A percentile compares a stretch with the other conserved stretches of the same genome.
Evolutionary conservation across 2,797 vertebrate genomes (phyloP).

Genomic region (Microcaecilia unicolor): DNA sequence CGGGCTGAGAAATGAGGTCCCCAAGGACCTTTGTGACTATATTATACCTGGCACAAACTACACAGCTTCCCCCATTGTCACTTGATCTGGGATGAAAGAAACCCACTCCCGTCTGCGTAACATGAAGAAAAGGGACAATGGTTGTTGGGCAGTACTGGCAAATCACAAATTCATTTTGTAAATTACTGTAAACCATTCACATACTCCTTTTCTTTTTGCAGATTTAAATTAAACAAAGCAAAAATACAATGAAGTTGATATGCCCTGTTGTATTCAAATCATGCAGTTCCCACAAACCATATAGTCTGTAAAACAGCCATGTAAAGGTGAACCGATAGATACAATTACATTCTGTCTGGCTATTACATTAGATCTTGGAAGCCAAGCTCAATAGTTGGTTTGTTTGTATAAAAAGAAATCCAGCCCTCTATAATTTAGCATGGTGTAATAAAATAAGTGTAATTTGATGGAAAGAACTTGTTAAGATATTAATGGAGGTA

Average conservation of each 20-base stretch:
- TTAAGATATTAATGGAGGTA: slow-evolving; percentile 21
- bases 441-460: slow-evolving; percentile 31
- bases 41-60: slow-evolving; percentile 25
- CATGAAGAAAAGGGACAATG: slow-evolving; percentile 8
- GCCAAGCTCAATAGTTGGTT: slow-evolving; percentile 9
- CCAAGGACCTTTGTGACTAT: slow-evolving; percentile 16
- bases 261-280: no score
- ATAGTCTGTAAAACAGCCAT: not conserved
- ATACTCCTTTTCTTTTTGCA: no score
- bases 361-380: slow-evolving; percentile 4
- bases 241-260: no score
- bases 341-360: slow-evolving; percentile 5
- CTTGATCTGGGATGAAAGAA: slow-evolving; percentile 57
- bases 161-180: no score
- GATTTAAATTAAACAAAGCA: no score
- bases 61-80: slow-evolving; percentile 34
- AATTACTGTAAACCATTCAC: no score
- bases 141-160: not conserved
- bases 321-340: slow-evolving; percentile 7
- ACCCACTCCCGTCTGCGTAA: slow-evolving; percentile 15
- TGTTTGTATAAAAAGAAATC: slow-evolving; percentile 7
- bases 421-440: slow-evolving; percentile 23
- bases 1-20: slow-evolving; percentile 17
- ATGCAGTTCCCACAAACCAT: no score
- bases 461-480: slow-evolving; percentile 31